These are phyloP conservation scores for Erebia palarica DNA, from an alignment of 2,888 invertebrate species.

Conservation along the genomic window DNA sequence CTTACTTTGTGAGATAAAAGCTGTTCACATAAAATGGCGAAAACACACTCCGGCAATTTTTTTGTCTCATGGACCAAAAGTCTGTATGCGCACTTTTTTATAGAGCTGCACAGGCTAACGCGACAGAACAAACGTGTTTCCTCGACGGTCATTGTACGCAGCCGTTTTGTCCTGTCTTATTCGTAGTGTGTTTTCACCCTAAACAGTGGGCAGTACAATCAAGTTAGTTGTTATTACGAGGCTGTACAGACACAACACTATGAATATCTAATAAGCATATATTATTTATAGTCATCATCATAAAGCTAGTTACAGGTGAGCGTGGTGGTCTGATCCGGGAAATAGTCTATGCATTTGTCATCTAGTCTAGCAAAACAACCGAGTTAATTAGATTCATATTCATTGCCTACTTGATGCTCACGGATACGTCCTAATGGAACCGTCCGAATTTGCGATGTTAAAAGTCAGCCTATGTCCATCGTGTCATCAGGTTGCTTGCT, in stretches of 20 bases:
- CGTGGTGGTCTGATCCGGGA: conserved; percentile 30
- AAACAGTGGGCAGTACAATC: background rate
- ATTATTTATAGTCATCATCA: conserved; percentile 56
- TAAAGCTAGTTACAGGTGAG: conserved; percentile 42
- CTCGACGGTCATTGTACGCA: no score
- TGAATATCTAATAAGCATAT: conserved; percentile 44
- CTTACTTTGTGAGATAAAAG: no score
- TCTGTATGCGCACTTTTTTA: no score
- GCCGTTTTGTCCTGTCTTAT: no score
- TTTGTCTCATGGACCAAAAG: no score
- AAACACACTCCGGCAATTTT: no score
- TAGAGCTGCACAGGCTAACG: no score
- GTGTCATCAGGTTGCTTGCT: no score
- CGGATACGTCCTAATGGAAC: background rate
- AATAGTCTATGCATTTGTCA: conserved; percentile 41
- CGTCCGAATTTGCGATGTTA: no score
- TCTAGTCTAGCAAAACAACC: conserved; percentile 29
- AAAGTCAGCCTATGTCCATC: no score
- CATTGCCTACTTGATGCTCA: background rate
- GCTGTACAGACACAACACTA: conserved; percentile 27
- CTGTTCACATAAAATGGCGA: no score
- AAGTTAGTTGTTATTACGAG: conserved; percentile 1
- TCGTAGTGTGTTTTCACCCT: background rate
- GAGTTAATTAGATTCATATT: conserved; percentile 26
- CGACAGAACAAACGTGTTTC: no score